Evolutionary conservation across 2,888 invertebrate species (phyloP).

Genomic region (Tridacna crocea): DNA sequence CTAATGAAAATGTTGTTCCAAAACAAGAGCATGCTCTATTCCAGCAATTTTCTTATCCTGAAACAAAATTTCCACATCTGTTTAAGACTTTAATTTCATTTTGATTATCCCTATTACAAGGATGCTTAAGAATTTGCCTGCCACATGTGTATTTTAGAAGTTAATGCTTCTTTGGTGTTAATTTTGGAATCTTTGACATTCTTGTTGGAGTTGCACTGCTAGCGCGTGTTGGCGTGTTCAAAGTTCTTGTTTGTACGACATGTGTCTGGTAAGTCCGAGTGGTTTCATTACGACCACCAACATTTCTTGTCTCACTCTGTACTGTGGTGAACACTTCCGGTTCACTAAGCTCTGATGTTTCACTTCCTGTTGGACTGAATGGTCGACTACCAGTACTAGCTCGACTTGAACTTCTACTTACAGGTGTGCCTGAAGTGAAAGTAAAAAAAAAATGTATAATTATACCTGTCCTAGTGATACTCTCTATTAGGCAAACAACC

Average conservation of each 20-base stretch:
- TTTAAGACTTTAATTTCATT: no score
- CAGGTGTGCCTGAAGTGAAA: constrained; percentile 65
- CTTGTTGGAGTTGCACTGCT: constrained; percentile 60
- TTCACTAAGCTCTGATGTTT: constrained; percentile 83
- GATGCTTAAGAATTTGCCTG: no score
- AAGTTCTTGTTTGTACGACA: constrained; percentile 74
- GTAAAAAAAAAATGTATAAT: background rate
- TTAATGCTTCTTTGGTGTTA: constrained; percentile 66
- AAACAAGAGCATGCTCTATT: no score
- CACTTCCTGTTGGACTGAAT: constrained; percentile 96
- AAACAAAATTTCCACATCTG: no score
- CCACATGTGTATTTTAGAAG: no score
- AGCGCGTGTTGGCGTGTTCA: constrained; percentile 67
- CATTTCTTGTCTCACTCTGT: constrained; percentile 76
- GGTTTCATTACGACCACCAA: constrained; percentile 80
- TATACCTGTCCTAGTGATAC: background rate
- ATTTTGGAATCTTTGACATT: constrained; percentile 79
- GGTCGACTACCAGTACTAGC: constrained; percentile 88
- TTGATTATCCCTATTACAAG: no score
- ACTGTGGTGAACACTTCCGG: constrained; percentile 82
- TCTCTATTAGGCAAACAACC: background rate
- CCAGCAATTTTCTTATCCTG: no score
- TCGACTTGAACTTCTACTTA: constrained; percentile 87
- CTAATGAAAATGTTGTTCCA: no score
- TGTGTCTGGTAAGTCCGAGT: constrained; percentile 82